Evolutionary conservation across 2,797 vertebrate species (phyloP).

Genomic region (Onychomys arenicola): DNA sequence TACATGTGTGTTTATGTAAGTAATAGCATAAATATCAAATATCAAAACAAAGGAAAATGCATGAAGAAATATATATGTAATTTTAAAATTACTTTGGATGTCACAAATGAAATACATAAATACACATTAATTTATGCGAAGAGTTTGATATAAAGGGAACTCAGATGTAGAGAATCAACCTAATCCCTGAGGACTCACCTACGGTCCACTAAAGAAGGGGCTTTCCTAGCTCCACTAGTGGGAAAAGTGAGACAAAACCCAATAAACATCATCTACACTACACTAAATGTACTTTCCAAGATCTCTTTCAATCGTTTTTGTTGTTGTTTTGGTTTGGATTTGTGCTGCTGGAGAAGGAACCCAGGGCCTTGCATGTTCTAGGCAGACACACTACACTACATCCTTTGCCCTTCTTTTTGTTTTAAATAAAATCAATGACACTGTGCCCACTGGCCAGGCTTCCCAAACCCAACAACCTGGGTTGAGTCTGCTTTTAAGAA

Average conservation of each 20-base stretch:
- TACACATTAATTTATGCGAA: not conserved
- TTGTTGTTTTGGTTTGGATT: not conserved
- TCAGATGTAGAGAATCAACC: not conserved
- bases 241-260: conserved; percentile 25
- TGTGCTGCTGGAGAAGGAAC: not conserved
- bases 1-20: not conserved
- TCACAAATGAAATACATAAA: not conserved
- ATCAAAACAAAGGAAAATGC: not conserved
- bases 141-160: conserved; percentile 1
- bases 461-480: not conserved
- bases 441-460: not conserved
- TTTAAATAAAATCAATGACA: not conserved
- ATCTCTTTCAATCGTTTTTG: not conserved
- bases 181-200: not conserved
- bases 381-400: too few species aligned
- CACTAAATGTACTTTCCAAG: conserved; percentile 19
- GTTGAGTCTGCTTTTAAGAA: not conserved
- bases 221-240: not conserved
- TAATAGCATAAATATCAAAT: not conserved
- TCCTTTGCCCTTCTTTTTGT: not conserved
- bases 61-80: not conserved
- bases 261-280: not conserved
- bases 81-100: conserved; percentile 1
- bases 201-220: not conserved
- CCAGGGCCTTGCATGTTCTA: not conserved